Evolutionary conservation across 1,140 invertebrate species (phyloP), one percentile per base, ranked within the genome.

Genomic region (Eumaeus atala): DNA sequence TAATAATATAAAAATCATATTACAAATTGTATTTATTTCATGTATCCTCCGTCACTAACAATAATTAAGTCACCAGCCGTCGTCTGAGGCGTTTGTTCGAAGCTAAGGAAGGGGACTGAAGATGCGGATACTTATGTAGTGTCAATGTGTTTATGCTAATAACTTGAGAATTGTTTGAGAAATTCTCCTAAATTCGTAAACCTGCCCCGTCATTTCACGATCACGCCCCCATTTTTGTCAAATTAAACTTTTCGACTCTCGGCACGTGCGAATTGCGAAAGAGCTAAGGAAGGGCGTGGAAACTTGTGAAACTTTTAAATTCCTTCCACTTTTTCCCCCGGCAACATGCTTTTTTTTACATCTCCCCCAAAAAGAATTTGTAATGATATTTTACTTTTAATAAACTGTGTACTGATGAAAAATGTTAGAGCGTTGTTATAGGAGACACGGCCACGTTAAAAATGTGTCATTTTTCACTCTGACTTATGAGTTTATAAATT

Each of bases 371-470:
- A 62, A 62, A 56, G 61, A 71, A 68, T 67, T 67, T 64, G 40
- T 62, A 65, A 70, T 59, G 60, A 64, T 66, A 70, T 66, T 53
- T 48, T 53, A 49, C 64, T 55, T 61, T 64, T 67, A 69, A 69
- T 69, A 74, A 69, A 74, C 69, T 71, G 61, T 59, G 56, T 54
- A 56, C 62, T 58, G 64, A 68, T 61, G 53, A 48, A 48, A 51
- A 60, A 62, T 53, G 21, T 53, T 44, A 28, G 40, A 7, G 9
- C 14, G 38, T 53, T 42, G 21, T 44, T 53, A 3, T 9, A 14
- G n/a, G 40, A 11, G 38, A 44, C 28, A 42, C 40, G 40, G 16
- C 40, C 16, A 16, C 40, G 38, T 12, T 14, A 14, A 44, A 28
- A 44, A 16, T 44, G 17, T 9, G 12, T 44, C 16, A 44, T 44